phyloP scores from a whole-genome alignment of 1,140 invertebrate genomes.

The Anthonomus grandis region DNA sequence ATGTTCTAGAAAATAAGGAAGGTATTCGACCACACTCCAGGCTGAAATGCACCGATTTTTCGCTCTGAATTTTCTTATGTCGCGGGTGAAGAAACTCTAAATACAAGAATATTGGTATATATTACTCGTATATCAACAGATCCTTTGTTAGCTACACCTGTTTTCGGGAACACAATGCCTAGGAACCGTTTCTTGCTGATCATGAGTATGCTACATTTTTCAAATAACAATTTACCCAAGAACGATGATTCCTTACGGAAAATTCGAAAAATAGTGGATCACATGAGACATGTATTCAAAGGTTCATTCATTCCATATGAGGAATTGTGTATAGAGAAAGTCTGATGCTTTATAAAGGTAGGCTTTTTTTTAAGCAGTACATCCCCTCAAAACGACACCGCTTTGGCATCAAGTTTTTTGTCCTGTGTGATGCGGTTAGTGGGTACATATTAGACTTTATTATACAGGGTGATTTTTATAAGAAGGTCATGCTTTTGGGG shows the following conservation, averaged over 20 bases:
- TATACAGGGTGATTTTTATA: slow-evolving; percentile 41
- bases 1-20: too few relatives aligned
- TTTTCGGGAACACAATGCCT: slow-evolving; percentile 35
- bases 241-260: too few relatives aligned
- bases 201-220: slow-evolving; percentile 27
- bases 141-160: slow-evolving; percentile 31
- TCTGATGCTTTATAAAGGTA: slow-evolving; percentile 40
- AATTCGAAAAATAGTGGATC: too few relatives aligned
- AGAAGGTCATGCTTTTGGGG: too few relatives aligned
- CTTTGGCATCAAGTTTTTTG: slow-evolving; percentile 48
- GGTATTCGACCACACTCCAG: too few relatives aligned
- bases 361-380: slow-evolving; percentile 46
- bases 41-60: too few relatives aligned
- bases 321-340: slow-evolving; percentile 36
- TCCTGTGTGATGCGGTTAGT: slow-evolving; percentile 40
- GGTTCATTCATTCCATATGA: slow-evolving; percentile 27
- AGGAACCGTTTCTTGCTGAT: slow-evolving; percentile 32
- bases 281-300: slow-evolving; percentile 7
- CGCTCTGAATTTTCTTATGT: too few relatives aligned
- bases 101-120: too few relatives aligned
- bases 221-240: slow-evolving; percentile 27
- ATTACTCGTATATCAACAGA: too few relatives aligned
- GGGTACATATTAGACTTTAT: slow-evolving; percentile 43
- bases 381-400: slow-evolving; percentile 43
- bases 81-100: too few relatives aligned